Conservation (phyloP, 2,888 invertebrate genomes). For the Polyploca ridens region DNA sequence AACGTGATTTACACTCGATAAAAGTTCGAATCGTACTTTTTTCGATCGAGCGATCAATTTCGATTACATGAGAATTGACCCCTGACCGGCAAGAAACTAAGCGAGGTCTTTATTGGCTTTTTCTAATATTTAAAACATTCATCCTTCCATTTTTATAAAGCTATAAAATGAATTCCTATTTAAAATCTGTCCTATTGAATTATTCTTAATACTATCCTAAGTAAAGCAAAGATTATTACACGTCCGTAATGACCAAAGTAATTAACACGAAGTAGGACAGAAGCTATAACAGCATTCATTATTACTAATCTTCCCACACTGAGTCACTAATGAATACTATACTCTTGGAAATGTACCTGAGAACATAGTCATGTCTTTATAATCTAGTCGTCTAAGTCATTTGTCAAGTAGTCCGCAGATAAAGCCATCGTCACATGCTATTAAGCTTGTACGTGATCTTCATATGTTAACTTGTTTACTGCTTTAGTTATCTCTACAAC, state of each 20-base stretch:
- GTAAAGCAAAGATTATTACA: neutral
- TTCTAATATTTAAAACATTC: too few relatives aligned
- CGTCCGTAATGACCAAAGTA: neutral
- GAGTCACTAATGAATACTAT: neutral
- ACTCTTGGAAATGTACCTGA: neutral
- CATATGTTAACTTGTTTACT: neutral
- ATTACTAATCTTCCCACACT: neutral
- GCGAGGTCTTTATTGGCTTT: too few relatives aligned
- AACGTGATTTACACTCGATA: too few relatives aligned
- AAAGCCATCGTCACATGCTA: neutral
- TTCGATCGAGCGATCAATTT: too few relatives aligned
- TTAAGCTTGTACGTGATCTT: neutral
- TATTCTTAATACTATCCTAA: neutral
- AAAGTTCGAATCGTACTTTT: too few relatives aligned
- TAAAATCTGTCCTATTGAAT: too few relatives aligned
- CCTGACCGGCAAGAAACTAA: too few relatives aligned
- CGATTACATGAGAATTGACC: too few relatives aligned
- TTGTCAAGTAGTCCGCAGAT: neutral
- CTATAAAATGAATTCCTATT: too few relatives aligned
- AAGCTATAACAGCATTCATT: neutral
- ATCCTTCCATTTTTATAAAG: too few relatives aligned
- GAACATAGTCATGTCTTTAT: constrained; percentile 1
- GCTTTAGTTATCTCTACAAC: neutral
- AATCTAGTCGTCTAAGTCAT: neutral
- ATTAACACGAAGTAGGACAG: neutral